These are phyloP conservation scores for Hanleya hanleyi DNA, from an alignment of 2,888 invertebrate genomes.

Conservation along the genomic window DNA sequence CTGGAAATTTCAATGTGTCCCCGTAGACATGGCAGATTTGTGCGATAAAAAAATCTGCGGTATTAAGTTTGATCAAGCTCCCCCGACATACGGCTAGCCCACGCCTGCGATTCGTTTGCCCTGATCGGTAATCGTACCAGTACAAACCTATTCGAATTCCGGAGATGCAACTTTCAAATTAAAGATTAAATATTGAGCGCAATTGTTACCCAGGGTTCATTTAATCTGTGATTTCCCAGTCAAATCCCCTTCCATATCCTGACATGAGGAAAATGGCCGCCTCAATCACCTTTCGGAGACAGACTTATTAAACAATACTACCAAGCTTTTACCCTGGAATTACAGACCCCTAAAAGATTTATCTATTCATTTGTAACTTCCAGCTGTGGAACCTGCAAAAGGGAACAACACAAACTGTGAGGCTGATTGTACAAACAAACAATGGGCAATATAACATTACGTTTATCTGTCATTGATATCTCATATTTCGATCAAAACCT, in stretches of 20 bases:
- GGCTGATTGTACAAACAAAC: no score
- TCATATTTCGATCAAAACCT: no score
- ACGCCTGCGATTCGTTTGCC: not conserved
- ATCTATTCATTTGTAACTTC: no score
- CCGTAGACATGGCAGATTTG: not conserved
- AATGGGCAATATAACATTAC: no score
- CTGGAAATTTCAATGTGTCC: not conserved
- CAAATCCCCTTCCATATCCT: not conserved
- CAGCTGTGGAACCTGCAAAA: no score
- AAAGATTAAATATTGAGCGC: constrained; percentile 6
- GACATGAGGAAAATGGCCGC: not conserved
- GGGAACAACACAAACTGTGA: no score
- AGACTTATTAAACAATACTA: not conserved
- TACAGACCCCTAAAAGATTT: not conserved
- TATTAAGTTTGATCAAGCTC: not conserved
- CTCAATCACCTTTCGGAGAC: not conserved
- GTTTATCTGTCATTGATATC: no score
- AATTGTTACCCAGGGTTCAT: not conserved
- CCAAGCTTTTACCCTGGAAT: not conserved
- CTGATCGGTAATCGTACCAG: no score
- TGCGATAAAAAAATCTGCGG: not conserved
- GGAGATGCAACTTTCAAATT: not conserved
- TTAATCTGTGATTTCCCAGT: not conserved
- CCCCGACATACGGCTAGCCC: not conserved
- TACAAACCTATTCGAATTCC: not conserved